Base-by-base conservation (phyloP, 2,113 vertebrate species). In the Corythaeola cristata region DNA sequence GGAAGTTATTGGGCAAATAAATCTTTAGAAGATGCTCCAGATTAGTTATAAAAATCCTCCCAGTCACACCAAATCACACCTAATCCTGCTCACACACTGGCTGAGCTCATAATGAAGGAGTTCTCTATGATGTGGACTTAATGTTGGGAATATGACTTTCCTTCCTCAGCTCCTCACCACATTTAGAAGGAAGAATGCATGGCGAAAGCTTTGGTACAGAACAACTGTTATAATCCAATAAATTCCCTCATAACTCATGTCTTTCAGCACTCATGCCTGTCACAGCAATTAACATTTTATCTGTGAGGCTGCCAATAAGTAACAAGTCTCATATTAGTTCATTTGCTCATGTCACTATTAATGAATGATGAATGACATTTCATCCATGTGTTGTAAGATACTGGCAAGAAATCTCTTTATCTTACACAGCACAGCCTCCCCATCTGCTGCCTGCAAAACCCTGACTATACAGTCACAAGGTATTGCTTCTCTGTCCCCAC, bases 281-380 rank as follows among this genome's bases (percentile, higher is more conserved):
- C 89, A 96, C 53, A 80, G 74, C 62, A 93, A 94, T 91, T 76
- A 85, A 24, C 28, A 82, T 88, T 90, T 93, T 53, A 86, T 80
- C 76, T 78, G 22, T 92, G 80, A 92, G 71, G 20, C 22, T 95
- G 78, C 30, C 71, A 93, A 53, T 88, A 96, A 87, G 71, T 73
- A 94, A 78, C 30, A 37, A 87, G 85, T 53, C 37, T 89, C 32
- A 45, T 52, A 84, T 58, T 59, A 68, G 49, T 91, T 66, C 66
- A 83, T 89, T 85, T 90, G 58, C 45, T 94, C 22, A 41, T 56
- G 68, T 72, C 3, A 1, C 47, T 89, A 77, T 59, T 86, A 93
- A 85, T 60, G 66, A 96, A 94, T 23, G 22, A 94, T 56, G 37
- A 86, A 91, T 76, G 39, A 79, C 71, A 91, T 76, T 76, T 93